phyloP scores from a whole-genome alignment of 2,113 vertebrate species.

The Phyllostomus hastatus region DNA sequence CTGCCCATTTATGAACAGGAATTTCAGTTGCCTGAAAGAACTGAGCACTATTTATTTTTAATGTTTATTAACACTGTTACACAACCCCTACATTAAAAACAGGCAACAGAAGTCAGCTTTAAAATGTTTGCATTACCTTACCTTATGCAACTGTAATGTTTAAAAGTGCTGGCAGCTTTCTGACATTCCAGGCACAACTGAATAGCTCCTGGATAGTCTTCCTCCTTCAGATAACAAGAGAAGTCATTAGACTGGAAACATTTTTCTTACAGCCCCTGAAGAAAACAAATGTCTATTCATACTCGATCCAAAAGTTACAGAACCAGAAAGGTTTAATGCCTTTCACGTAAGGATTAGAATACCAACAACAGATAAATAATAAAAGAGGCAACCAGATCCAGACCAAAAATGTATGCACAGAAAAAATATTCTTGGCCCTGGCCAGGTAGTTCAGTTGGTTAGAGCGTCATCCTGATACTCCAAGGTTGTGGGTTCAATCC shows the following conservation, averaged over 20 bases:
- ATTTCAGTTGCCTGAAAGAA: background rate
- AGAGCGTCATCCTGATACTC: too few relatives aligned
- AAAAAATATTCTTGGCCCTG: background rate
- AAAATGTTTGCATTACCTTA: conserved; percentile 64
- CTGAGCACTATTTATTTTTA: background rate
- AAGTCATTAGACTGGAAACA: conserved; percentile 3
- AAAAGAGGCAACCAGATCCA: background rate
- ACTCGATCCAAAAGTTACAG: background rate
- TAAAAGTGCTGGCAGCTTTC: conserved; percentile 98
- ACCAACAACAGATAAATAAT: background rate
- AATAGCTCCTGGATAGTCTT: conserved; percentile 98
- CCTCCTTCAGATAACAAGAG: conserved; percentile 85
- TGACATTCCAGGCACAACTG: conserved; percentile 98
- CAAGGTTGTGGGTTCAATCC: too few relatives aligned
- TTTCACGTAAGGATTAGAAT: conserved; percentile 9
- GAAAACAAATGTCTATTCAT: background rate
- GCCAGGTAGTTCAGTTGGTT: too few relatives aligned
- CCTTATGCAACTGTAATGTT: conserved; percentile 99
- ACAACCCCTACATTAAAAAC: background rate
- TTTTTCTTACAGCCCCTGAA: background rate
- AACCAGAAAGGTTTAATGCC: background rate
- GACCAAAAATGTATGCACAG: background rate
- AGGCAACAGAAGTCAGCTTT: background rate
- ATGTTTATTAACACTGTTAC: background rate
- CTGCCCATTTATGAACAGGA: background rate